Conservation (phyloP, 1,140 invertebrate species). For the Agrypnia vestita region DNA sequence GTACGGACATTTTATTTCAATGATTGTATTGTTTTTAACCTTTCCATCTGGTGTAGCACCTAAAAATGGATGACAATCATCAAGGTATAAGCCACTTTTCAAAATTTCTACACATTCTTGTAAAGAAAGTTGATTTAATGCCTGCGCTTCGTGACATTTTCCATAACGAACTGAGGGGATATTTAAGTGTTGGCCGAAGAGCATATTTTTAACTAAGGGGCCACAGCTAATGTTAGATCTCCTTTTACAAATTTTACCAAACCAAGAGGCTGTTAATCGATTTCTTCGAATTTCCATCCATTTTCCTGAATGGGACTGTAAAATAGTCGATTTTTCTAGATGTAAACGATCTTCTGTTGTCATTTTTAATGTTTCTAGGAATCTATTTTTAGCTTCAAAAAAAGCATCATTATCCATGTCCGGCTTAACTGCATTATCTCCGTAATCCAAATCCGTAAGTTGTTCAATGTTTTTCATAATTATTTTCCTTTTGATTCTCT, state of each 20-base stretch:
- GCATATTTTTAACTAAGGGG: slow-evolving; percentile 50
- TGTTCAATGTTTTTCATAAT: neutral
- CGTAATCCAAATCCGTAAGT: neutral
- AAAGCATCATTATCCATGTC: neutral
- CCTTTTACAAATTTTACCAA: slow-evolving; percentile 45
- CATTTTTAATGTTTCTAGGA: neutral
- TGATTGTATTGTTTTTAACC: neutral
- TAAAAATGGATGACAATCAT: slow-evolving; percentile 62
- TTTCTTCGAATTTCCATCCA: slow-evolving; percentile 59
- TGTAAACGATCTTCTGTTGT: neutral
- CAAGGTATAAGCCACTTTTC: slow-evolving; percentile 65
- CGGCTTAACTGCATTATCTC: neutral
- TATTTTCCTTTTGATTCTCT: neutral
- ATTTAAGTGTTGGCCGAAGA: slow-evolving; percentile 22
- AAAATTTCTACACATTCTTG: slow-evolving; percentile 41
- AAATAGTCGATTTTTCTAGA: slow-evolving; percentile 48
- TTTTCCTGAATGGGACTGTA: slow-evolving; percentile 52
- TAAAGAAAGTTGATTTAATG: neutral
- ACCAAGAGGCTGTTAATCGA: slow-evolving; percentile 58
- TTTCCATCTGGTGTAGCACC: slow-evolving; percentile 67
- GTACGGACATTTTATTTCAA: neutral
- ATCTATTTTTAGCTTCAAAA: neutral
- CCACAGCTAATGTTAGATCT: slow-evolving; percentile 41
- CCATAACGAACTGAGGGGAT: neutral
- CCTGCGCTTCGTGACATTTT: neutral